phyloP scores from a whole-genome alignment of 1,140 invertebrate species.

The Drosophila orena region DNA sequence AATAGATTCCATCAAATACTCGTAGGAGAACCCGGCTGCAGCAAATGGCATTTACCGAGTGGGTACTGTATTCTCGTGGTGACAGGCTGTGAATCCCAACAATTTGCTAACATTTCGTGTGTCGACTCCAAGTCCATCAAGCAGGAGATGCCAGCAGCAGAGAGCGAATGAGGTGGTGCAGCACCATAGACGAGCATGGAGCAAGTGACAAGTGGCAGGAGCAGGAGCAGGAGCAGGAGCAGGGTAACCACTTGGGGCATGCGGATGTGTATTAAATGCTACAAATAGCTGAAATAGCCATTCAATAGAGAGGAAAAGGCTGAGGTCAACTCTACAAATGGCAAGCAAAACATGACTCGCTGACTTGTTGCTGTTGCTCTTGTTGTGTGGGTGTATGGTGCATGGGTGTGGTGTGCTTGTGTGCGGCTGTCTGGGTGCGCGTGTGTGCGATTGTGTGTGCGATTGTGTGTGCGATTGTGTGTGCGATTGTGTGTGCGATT shows the following conservation, averaged over 20 bases:
- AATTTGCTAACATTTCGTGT: conserved; percentile 27
- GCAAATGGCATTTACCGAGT: conserved; percentile 1
- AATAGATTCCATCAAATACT: too few species aligned
- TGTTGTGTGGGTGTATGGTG: background rate
- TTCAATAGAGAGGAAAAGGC: conserved; percentile 32
- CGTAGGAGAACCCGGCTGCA: background rate
- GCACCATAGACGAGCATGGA: background rate
- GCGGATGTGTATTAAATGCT: conserved; percentile 63
- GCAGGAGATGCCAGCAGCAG: conserved; percentile 12
- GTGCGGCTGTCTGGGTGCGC: background rate
- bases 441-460: conserved; percentile 2
- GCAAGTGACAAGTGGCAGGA: conserved; percentile 51
- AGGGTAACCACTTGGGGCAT: conserved; percentile 11
- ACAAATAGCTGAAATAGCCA: conserved; percentile 68
- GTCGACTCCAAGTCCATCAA: conserved; percentile 26
- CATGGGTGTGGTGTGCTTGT: background rate
- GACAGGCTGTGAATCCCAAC: conserved; percentile 28
- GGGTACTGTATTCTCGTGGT: background rate
- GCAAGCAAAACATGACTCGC: conserved; percentile 36
- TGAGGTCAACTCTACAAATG: conserved; percentile 45
- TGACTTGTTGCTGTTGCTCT: conserved; percentile 48
- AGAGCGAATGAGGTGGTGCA: background rate
- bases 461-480: conserved; percentile 8
- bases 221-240: background rate
- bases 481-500: conserved; percentile 6